These are phyloP conservation scores for Rotaria sp. DNA, from an alignment of 2,888 invertebrate species.

Conservation along the genomic window DNA sequence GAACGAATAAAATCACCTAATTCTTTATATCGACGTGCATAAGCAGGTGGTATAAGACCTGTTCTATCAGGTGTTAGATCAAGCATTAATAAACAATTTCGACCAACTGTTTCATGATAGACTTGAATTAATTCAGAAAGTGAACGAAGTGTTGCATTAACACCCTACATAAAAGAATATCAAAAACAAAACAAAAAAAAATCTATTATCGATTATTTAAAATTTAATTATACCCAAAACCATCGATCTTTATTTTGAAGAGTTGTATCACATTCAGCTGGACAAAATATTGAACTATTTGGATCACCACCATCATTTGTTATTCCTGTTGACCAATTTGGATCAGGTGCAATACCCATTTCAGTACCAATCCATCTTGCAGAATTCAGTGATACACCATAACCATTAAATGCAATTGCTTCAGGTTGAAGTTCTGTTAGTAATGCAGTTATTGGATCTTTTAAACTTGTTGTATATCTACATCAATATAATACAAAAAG, in stretches of 20 bases:
- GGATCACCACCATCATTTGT: not conserved
- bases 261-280: not conserved
- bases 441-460: not conserved
- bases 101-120: too few relatives aligned
- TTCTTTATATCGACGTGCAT: too few relatives aligned
- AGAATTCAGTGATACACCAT: not conserved
- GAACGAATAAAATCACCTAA: too few relatives aligned
- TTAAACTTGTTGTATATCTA: not conserved
- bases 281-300: not conserved
- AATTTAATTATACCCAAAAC: not conserved
- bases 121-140: too few relatives aligned
- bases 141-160: too few relatives aligned
- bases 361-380: not conserved
- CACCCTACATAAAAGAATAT: not conserved
- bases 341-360: not conserved
- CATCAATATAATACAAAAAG: too few relatives aligned
- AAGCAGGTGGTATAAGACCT: too few relatives aligned
- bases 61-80: too few relatives aligned
- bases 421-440: not conserved
- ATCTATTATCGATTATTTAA: not conserved
- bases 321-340: not conserved
- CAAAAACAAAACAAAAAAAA: not conserved
- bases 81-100: too few relatives aligned
- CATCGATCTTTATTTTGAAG: not conserved
- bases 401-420: not conserved